A percentile compares a stretch with the other conserved stretches of the same genome.
Evolutionary conservation across 1,140 invertebrate species (phyloP).

Genomic region (Leptestheria dahalacensis): DNA sequence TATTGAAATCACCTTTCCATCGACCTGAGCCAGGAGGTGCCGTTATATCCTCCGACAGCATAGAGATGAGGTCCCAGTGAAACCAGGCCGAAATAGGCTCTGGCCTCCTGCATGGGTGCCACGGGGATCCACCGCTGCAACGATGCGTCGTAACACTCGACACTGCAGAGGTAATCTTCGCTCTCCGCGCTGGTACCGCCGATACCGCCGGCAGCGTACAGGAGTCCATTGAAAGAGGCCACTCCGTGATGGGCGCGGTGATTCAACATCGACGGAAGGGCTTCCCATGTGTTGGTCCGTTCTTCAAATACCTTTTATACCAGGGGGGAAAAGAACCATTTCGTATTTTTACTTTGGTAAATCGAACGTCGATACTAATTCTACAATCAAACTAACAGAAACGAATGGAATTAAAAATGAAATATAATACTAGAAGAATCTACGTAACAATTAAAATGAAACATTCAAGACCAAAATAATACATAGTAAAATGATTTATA

Average conservation of each 20-base stretch:
- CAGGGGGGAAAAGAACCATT: no score
- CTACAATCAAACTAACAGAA: not conserved
- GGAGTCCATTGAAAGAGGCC: constrained; percentile 20
- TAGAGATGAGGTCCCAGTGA: constrained; percentile 25
- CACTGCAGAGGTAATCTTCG: constrained; percentile 19
- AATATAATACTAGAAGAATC: no score
- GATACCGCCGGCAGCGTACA: constrained; percentile 25
- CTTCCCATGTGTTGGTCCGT: constrained; percentile 21
- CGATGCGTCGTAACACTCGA: constrained; percentile 23
- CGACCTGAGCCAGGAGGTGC: constrained; percentile 23
- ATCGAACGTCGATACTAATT: constrained; percentile 5
- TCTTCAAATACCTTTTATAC: constrained; percentile 24
- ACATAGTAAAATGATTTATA: no score
- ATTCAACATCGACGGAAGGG: constrained; percentile 21
- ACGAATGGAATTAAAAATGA: no score
- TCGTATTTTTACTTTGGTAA: no score
- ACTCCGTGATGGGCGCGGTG: constrained; percentile 23
- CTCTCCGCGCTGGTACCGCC: constrained; percentile 15
- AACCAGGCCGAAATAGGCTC: constrained; percentile 24
- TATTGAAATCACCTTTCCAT: constrained; percentile 25
- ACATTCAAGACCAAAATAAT: no score
- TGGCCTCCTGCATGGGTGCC: constrained; percentile 23
- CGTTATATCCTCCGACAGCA: constrained; percentile 25
- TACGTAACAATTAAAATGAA: no score
- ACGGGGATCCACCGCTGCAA: constrained; percentile 21